Evolutionary conservation across 92 coral and sea anemone species (phyloP), one percentile per base, ranked within the genome.

Genomic region (Micromussa lordhowensis): DNA sequence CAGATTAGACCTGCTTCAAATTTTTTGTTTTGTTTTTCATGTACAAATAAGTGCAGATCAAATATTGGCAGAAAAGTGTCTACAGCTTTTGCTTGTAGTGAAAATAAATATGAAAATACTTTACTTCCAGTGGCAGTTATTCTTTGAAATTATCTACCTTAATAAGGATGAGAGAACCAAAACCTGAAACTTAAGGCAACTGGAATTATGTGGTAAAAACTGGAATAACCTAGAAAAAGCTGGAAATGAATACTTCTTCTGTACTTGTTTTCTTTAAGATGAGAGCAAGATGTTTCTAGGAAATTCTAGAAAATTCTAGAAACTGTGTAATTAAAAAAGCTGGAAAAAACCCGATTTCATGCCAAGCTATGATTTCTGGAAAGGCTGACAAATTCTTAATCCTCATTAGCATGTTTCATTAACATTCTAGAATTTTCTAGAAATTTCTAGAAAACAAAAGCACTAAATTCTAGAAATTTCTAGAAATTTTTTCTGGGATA

Each of bases 401-500:
- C 82, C 82, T 78, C 5, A 78, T 78, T 75, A 75, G 58, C 79
- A 75, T 75, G 79, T 75, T 44, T 44, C 51, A 44, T 44, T 44
- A 44, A 44, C 12, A 44, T 44, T 44, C 51, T 44, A 44, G 51
- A 44, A 44, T 5, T 44, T 44, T 44, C 51, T 8, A 44, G 12
- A 44, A 44, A 44, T 44, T 44, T 44, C 51, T 8, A 44, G 51
- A 44, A 44, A 44, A 44, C 11, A 44, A 44, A 44, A 44, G 51
- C 7, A 7, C 75, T 61, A 81, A 59, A 81, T 81, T 63, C 85
- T 61, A 81, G 85, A 81, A 81, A 81, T 63, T 81, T 61, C 85
- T 19, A 81, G 85, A 66, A 59, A 19, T 63, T 7, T 61, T 61
- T 81, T 63, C 73, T 81, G 73, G 32, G 11, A 81, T 58, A 36